Evolutionary conservation across 2,888 invertebrate genomes (phyloP).

Genomic region (Acheta domesticus): DNA sequence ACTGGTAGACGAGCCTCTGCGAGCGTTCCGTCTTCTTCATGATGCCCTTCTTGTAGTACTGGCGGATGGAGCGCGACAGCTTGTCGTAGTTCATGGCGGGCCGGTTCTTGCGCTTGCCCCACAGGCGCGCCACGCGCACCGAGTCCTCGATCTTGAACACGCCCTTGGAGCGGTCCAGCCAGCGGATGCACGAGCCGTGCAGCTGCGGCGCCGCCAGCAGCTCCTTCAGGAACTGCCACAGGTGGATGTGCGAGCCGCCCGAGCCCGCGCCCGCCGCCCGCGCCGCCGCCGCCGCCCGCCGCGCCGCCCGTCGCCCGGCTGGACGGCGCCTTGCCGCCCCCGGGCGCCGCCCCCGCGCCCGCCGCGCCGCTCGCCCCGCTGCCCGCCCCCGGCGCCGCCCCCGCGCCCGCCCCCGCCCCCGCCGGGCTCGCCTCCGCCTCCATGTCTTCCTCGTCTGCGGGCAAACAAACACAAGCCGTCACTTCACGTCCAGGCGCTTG

Average conservation of each 20-base stretch:
- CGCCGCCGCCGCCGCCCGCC: slow-evolving; percentile 43
- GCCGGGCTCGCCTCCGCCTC: slow-evolving; percentile 43
- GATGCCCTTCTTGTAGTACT: slow-evolving; percentile 99
- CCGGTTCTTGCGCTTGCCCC: slow-evolving; percentile 97
- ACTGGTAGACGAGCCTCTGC: slow-evolving; percentile 97
- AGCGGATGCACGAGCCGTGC: slow-evolving; percentile 92
- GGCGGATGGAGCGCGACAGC: slow-evolving; percentile 91
- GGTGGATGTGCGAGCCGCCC: slow-evolving; percentile 87
- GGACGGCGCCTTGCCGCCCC: slow-evolving; percentile 42
- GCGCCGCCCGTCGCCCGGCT: slow-evolving; percentile 40
- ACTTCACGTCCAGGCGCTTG: too few relatives aligned
- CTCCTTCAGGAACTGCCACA: slow-evolving; percentile 99
- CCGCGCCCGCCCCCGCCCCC: slow-evolving; percentile 47
- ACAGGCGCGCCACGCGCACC: slow-evolving; percentile 91
- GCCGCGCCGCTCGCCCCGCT: background rate
- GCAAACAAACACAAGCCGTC: too few relatives aligned
- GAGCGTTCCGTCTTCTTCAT: slow-evolving; percentile 99
- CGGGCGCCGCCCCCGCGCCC: slow-evolving; percentile 25
- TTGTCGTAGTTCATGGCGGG: slow-evolving; percentile 99
- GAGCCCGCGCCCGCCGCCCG: slow-evolving; percentile 38
- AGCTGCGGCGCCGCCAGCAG: slow-evolving; percentile 82
- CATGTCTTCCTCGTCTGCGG: too few relatives aligned
- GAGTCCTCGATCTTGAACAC: slow-evolving; percentile 99
- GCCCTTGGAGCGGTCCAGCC: slow-evolving; percentile 91
- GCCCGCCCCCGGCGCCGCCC: slow-evolving; percentile 36